Conservation (phyloP, 2,888 invertebrate genomes). For the Anthrax anthrax region DNA sequence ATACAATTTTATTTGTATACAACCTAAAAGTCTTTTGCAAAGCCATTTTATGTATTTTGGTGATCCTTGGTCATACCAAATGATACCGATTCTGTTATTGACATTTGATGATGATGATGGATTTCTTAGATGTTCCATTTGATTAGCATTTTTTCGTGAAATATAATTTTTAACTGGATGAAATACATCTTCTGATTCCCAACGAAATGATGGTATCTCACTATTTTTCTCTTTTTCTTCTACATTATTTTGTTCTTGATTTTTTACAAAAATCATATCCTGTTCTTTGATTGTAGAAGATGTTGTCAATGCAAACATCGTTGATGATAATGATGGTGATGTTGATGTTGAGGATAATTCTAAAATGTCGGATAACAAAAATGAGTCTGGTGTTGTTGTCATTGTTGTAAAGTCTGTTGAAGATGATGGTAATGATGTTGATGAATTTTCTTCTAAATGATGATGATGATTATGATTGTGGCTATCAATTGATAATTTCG, state of each 20-base stretch:
- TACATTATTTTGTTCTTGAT: neutral
- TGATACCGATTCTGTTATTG: slow-evolving; percentile 1
- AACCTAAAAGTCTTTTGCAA: slow-evolving; percentile 11
- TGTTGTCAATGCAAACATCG: neutral
- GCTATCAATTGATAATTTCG: no score
- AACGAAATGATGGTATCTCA: neutral
- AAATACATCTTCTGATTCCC: slow-evolving; percentile 3
- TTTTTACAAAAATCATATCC: neutral
- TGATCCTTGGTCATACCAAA: slow-evolving; percentile 4
- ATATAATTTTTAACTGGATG: slow-evolving; percentile 5
- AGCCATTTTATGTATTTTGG: slow-evolving; percentile 14
- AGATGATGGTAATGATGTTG: slow-evolving; percentile 3
- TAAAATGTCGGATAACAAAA: slow-evolving; percentile 9
- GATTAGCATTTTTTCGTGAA: slow-evolving; percentile 2
- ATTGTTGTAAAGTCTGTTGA: no score
- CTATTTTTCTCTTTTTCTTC: no score
- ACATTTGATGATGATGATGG: slow-evolving; percentile 10
- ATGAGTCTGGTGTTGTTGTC: slow-evolving; percentile 3
- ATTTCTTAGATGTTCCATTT: slow-evolving; percentile 1
- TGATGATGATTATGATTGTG: slow-evolving; percentile 2
- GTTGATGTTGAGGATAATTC: slow-evolving; percentile 3
- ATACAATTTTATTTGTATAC: slow-evolving; percentile 8
- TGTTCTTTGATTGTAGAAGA: slow-evolving; percentile 3
- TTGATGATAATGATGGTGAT: neutral
- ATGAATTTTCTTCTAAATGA: no score